Evolutionary conservation across 1,140 invertebrate species (phyloP), one percentile per base, ranked within the genome.

Genomic region (Dinoponera quadriceps): DNA sequence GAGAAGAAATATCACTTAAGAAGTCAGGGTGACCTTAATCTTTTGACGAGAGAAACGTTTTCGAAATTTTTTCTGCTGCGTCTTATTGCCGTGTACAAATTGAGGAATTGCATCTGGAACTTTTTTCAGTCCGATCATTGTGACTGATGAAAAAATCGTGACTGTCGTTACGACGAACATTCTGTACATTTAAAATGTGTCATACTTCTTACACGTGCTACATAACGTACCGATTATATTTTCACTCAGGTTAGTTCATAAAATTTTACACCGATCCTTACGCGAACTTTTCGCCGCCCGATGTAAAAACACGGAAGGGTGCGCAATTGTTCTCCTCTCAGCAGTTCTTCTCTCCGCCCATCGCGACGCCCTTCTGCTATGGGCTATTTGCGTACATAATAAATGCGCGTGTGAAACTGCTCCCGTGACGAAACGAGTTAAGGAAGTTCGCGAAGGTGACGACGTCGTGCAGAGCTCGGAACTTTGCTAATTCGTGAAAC

Each of bases 381-480:
- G 38, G 33, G 20, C 55, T 60, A 59, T 27, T 75, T 62, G n/a
- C 7, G 25, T 74, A 20, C 22, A 62, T 75, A 62, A 75, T 75
- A 75, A 75, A 62, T 75, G 44, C n/a, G 57, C 22, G 4, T 18
- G 22, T 74, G 25, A 62, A 60, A 49, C 18, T 59, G 16, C 9
- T 62, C 18, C 18, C 65, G 18, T 18, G 69, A 57, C 57, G 55
- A 78, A 80, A 83, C 54, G 72, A 55, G 65, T 73, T 73, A 68
- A 81, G 44, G 33, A 73, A 80, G 59, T 75, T 84, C 55, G 25
- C 11, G 60, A 80, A 72, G 44, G 49, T 33, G 54, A 84, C 57
- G 59, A 20, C n/a, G 59, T 9, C 13, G 22, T 27, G 18, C 49
- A 72, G 68, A 69, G 65, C 33, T 20, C 16, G 18, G 14, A 68